A percentile compares a stretch with the other conserved stretches of the same genome.
These are phyloP conservation scores for Phycodurus eques DNA, from an alignment of 2,113 vertebrate species.

Conservation along the genomic window DNA sequence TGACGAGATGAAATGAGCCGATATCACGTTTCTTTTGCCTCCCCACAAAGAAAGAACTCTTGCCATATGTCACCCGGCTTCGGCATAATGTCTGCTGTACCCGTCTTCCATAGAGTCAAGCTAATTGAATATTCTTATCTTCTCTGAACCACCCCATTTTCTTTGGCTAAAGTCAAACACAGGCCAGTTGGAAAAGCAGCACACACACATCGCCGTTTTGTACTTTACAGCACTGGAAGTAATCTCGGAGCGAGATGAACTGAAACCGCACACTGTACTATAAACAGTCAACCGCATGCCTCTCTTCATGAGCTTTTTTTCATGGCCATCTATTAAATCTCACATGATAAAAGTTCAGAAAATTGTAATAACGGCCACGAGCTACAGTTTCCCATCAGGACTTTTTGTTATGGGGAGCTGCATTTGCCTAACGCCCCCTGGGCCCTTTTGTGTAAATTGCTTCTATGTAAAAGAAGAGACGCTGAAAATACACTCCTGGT, in stretches of 20 bases:
- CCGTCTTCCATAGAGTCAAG: slow-evolving; percentile 22
- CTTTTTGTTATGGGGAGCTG: slow-evolving; percentile 48
- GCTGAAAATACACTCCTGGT: slow-evolving; percentile 35
- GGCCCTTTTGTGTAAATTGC: slow-evolving; percentile 64
- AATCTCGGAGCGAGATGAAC: slow-evolving; percentile 23
- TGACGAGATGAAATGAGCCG: slow-evolving; percentile 43
- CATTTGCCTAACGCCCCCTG: slow-evolving; percentile 51
- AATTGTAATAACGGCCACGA: slow-evolving; percentile 50
- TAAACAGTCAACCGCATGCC: slow-evolving; percentile 8
- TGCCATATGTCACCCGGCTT: slow-evolving; percentile 37
- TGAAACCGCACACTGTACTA: slow-evolving; percentile 8
- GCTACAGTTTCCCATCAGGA: slow-evolving; percentile 30
- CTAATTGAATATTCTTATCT: slow-evolving; percentile 70
- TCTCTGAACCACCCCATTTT: slow-evolving; percentile 25
- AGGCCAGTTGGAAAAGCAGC: slow-evolving; percentile 32
- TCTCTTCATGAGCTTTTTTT: slow-evolving; percentile 12
- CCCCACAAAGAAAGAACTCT: slow-evolving; percentile 35
- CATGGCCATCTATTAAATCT: slow-evolving; percentile 20
- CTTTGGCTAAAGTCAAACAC: slow-evolving; percentile 44
- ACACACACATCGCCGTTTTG: slow-evolving; percentile 36
- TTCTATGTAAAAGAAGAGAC: slow-evolving; percentile 57
- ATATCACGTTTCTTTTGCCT: slow-evolving; percentile 40
- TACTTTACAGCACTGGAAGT: slow-evolving; percentile 12
- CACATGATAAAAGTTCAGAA: slow-evolving; percentile 48
- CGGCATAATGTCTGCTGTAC: slow-evolving; percentile 26